Base-by-base conservation (phyloP, 2,797 vertebrate species). In the Thalassophryne amazonica region DNA sequence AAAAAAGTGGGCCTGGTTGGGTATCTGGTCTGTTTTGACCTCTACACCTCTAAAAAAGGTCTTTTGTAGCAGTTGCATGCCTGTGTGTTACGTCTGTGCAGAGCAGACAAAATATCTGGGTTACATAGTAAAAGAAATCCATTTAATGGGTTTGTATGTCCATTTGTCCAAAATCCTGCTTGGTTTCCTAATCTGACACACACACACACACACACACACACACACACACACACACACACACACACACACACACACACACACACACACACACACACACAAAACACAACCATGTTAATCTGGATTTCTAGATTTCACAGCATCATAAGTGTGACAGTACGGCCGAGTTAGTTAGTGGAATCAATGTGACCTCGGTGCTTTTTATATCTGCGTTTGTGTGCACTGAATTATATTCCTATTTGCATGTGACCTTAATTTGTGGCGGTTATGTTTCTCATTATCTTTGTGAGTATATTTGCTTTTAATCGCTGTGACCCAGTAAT, bases 131-230 rank as follows among this genome's bases (percentile, higher is more conserved):
- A 42, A 18, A 24, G 62, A 70, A 49, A 33, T 50, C 55, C 24
- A 27, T 64, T 65, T 58, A 56, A 38, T 69, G 58, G 39, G 31
- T 71, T 45, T 67, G 54, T 60, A 27, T 43, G 50, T 64, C 48
- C 60, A 60, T 55, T 62, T 43, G 42, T 53, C 54, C 40, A 20
- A 76, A 78, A 78, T 46, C 60, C 74, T 54, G 48, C 61, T 53
- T 23, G 49, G 31, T 31, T 49, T 60, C 7, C 3, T 76, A 80
- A 80, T 84, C 74, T 77, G 27, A 38, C 15, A 2, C 31, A 46
- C 34, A 32, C 61, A 52, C 40, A 40, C 27, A 33, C 17, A 49
- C 36, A 47, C 31, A 25, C 9, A 24, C 24, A 38, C 45, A 43
- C 46, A 46, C 24, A 36, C 16, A 17, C 34, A 48, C 6, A 38